Percentiles rank a stretch among this genome's conserved stretches.
phyloP scores from a whole-genome alignment of 1,140 invertebrate genomes.

The Rhysida immarginata region DNA sequence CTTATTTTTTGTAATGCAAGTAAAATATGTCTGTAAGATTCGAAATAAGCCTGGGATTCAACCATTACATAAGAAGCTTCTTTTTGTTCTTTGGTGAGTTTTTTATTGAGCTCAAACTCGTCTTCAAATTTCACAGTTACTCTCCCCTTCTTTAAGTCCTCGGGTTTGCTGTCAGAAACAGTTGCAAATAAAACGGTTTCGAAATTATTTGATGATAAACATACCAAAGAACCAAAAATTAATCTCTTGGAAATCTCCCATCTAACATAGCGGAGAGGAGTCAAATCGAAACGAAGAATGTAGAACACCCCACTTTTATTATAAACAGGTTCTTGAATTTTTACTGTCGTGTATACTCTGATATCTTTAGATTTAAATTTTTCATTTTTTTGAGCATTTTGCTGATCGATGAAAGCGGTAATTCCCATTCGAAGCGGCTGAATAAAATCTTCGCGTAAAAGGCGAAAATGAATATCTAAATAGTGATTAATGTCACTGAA shows the following conservation, averaged over 20 bases:
- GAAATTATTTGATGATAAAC: too few species aligned
- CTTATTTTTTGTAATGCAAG: neutral
- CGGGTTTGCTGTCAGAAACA: neutral
- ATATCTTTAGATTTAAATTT: neutral
- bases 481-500: slow-evolving; percentile 51
- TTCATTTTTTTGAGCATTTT: too few species aligned
- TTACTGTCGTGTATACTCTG: too few species aligned
- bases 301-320: neutral
- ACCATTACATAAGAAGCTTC: too few species aligned
- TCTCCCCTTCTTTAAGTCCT: neutral
- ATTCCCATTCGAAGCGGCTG: neutral
- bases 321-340: too few species aligned
- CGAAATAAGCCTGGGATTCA: neutral
- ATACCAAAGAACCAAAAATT: too few species aligned
- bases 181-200: too few species aligned
- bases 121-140: neutral
- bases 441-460: slow-evolving; percentile 49
- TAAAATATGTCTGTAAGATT: neutral
- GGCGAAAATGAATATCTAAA: slow-evolving; percentile 55
- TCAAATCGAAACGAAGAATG: neutral
- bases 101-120: neutral
- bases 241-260: neutral
- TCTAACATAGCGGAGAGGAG: neutral
- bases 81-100: neutral
- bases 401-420: neutral